Evolutionary conservation across 1,140 invertebrate species (phyloP), one percentile per base, ranked within the genome.

Genomic region (Drosophila athabasca): DNA sequence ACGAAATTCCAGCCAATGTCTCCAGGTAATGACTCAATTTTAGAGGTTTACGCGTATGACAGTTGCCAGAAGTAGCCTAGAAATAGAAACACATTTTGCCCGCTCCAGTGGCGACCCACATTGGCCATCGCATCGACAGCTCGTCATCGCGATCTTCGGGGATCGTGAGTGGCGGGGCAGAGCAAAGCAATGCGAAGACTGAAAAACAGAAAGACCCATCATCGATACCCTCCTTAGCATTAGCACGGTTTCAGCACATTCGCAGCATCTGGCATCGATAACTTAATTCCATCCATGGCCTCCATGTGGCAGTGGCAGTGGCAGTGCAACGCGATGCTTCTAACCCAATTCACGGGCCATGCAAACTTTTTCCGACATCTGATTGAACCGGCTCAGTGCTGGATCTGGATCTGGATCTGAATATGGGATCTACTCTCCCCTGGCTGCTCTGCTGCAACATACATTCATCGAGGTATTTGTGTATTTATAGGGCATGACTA

Each of bases 321-420:
- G 17, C 77, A 75, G 57, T 65, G 79, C 74, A 85, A 84, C 65
- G 76, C 52, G 80, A 84, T 85, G 81, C 80, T 65, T 80, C 71
- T 84, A 84, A 84, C 80, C 80, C 80, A 85, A 85, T 84, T 84
- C 50, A 52, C 62, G 45, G 51, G 59, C 17, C 64, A 55, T 39
- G 68, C 55, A 43, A 53, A 77, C 46, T 60, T 59, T 55, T 50
- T 59, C 22, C 43, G 50, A 29, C 65, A 43, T 61, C 48, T 84
- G 74, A 55, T 65, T 52, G 48, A 64, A 31, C 1, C 52, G 58
- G 11, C 35, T 5, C 11, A 13, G 11, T 39, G 35, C 35, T 39
- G 35, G 35, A 11, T 13, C 35, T 39, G 35, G 35, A 39, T 11
- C 3, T 39, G 35, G 35, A 11, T 39, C 35, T 39, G 11, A 11